phyloP scores from a whole-genome alignment of 2,797 vertebrate genomes.

The Channa striata region DNA sequence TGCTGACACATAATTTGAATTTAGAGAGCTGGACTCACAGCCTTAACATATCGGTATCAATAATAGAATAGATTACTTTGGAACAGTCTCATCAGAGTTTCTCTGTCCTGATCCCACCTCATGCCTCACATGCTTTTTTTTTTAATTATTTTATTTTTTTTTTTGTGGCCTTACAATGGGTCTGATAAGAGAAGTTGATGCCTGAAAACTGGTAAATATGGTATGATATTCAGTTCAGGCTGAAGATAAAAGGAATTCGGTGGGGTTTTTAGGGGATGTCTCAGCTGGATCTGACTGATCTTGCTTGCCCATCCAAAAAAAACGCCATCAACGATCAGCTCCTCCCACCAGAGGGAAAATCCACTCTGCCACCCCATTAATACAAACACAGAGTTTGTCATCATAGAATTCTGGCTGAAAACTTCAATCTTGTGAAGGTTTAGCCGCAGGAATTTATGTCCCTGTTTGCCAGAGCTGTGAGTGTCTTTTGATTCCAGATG shows the following conservation, averaged over 20 bases:
- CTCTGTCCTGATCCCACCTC: slow-evolving; percentile 21
- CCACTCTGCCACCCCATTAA: slow-evolving; percentile 26
- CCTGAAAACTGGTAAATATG: neutral
- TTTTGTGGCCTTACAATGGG: slow-evolving; percentile 5
- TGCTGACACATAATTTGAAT: neutral
- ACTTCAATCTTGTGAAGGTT: slow-evolving; percentile 17
- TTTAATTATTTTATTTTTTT: slow-evolving; percentile 10
- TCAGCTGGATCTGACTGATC: neutral
- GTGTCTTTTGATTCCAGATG: slow-evolving; percentile 41
- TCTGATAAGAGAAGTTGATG: slow-evolving; percentile 5
- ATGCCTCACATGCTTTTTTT: slow-evolving; percentile 17
- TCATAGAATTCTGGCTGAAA: slow-evolving; percentile 1
- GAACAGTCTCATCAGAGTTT: slow-evolving; percentile 35
- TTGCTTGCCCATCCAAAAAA: neutral
- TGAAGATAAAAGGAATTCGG: slow-evolving; percentile 4
- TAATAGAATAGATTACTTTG: slow-evolving; percentile 65
- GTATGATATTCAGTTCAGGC: neutral
- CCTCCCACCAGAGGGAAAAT: slow-evolving; percentile 24
- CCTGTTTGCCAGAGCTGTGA: slow-evolving; percentile 9
- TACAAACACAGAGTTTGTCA: neutral
- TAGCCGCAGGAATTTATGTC: slow-evolving; percentile 29
- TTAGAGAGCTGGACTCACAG: too few relatives aligned
- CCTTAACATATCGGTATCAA: slow-evolving; percentile 41
- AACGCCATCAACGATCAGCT: slow-evolving; percentile 17
- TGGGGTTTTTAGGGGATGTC: neutral